Conservation (phyloP, 2,888 invertebrate species). For the Alsophila aescularia region DNA sequence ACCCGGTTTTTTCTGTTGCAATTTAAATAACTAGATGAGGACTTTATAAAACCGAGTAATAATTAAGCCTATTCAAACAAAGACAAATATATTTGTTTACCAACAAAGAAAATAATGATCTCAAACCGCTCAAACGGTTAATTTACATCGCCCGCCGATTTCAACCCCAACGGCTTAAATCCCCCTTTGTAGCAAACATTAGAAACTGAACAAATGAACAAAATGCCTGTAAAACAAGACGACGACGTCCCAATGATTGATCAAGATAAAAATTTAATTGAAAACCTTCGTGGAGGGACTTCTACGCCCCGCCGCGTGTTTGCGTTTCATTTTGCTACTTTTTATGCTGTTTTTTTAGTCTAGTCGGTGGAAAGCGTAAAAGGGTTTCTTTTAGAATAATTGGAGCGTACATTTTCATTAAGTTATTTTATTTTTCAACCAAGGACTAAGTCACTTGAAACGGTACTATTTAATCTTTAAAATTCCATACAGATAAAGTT, state of each 20-base stretch:
- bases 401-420: too few species aligned
- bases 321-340: conserved; percentile 20
- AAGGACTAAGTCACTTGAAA: too few species aligned
- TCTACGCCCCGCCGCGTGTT: background rate
- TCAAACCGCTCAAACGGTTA: background rate
- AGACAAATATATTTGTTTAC: too few species aligned
- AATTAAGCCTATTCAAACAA: too few species aligned
- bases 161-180: background rate
- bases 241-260: conserved; percentile 14
- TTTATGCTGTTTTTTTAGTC: too few species aligned
- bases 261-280: conserved; percentile 20
- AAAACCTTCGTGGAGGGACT: conserved; percentile 3
- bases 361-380: conserved; percentile 4
- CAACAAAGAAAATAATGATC: too few species aligned
- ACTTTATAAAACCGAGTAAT: too few species aligned
- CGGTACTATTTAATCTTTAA: too few species aligned
- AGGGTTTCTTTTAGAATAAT: background rate
- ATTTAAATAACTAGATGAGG: too few species aligned
- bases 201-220: background rate
- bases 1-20: too few species aligned
- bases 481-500: too few species aligned
- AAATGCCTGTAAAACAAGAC: conserved; percentile 5
- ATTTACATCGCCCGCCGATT: background rate
- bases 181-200: background rate
- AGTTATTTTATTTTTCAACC: background rate